Evolutionary conservation across 2,888 invertebrate genomes (phyloP), one percentile per base, ranked within the genome.

Genomic region (Lysandra coridon): DNA sequence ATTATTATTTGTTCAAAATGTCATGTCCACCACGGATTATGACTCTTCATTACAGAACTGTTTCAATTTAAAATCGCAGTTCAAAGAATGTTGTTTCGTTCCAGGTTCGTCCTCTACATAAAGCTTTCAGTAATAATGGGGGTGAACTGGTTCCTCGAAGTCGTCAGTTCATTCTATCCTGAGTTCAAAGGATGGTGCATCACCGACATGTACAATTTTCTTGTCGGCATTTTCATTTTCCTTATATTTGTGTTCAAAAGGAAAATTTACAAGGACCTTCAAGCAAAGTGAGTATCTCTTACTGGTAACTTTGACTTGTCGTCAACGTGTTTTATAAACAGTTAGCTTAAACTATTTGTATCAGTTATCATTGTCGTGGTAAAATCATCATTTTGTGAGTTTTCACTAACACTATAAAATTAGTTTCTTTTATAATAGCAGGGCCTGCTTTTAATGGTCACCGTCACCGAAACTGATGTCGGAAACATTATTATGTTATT

Each of bases 81-180:
- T n/a, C 23, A 7, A 62, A 62, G 6, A 69, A 69, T 69, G 1
- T 5, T 5, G 14, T 57, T 49, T 53, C 62, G 5, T 78, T 79
- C n/a, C 87, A 93, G 93, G 81, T 87, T 93, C 1, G 85, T 91
- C 82, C 86, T 94, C 1, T 94, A 93, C 81, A 79, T 93, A 64
- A 93, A 92, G 82, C 83, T 94, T 17, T 92, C 92, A 0, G 83
- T 92, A 3, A 88, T 93, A 80, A 94, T 94, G 93, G 93, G 93
- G 0, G 84, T 93, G 37, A 93, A 89, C 83, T 94, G 93, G 93
- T 69, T 93, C 23, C 83, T 93, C 1, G 93, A 94, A 81, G 88
- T 92, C 60, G 80, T 88, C 64, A 92, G 93, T 79, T 89, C 85
- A 78, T 69, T 87, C 53, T 83, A 82, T 2, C 91, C 92, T 0